Conservation (phyloP, 2,113 vertebrate genomes). For the Centropus unirufus region DNA sequence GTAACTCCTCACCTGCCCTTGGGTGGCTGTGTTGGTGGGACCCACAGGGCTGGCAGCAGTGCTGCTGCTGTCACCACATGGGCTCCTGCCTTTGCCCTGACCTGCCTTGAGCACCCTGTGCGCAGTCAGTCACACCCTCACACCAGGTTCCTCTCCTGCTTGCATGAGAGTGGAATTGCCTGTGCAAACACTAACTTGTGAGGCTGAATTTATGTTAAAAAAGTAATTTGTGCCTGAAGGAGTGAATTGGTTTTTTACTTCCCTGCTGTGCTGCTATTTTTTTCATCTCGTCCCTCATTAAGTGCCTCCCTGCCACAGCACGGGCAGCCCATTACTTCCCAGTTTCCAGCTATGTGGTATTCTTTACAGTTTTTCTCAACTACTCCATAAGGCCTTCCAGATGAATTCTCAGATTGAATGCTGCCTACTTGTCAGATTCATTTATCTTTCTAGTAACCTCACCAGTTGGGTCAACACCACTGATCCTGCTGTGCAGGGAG, state of each 20-base stretch:
- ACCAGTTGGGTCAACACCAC: background rate
- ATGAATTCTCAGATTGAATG: background rate
- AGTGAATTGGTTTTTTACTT: slow-evolving; percentile 38
- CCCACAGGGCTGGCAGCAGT: background rate
- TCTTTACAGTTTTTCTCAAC: slow-evolving; percentile 24
- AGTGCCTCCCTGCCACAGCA: background rate
- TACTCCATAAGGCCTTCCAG: slow-evolving; percentile 40
- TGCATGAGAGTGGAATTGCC: background rate
- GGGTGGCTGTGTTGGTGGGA: background rate
- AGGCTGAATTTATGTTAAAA: background rate
- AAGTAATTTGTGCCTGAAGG: background rate
- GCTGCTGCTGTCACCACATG: fast-evolving
- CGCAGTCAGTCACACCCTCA: background rate
- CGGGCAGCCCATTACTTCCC: background rate
- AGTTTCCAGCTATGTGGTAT: background rate
- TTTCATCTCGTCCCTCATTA: slow-evolving; percentile 23
- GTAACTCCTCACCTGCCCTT: background rate
- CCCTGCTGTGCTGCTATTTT: slow-evolving; percentile 13
- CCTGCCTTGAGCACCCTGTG: fast-evolving
- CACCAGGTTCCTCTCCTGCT: fast-evolving
- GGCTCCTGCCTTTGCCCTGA: fast-evolving
- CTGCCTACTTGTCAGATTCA: background rate
- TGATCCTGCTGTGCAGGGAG: background rate
- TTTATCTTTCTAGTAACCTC: background rate
- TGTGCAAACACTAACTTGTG: background rate